Evolutionary conservation across 2,888 invertebrate genomes (phyloP).

Genomic region (Strigamia crassipes): DNA sequence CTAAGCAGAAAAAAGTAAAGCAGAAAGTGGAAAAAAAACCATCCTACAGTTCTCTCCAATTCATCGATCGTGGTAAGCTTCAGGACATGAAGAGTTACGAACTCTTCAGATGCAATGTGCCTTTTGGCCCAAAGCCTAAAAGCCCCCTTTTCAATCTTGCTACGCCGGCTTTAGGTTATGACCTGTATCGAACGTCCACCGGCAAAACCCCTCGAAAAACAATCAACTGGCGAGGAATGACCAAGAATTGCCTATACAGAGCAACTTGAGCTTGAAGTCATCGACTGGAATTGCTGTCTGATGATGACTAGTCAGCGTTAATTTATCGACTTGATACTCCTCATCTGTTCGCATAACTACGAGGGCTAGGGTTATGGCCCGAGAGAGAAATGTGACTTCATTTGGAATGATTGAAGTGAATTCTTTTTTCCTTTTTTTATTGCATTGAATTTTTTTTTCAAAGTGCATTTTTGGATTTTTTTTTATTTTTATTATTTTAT

Average conservation of each 20-base stretch:
- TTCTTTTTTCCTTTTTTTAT: not conserved
- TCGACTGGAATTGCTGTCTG: not conserved
- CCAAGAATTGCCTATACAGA: not conserved
- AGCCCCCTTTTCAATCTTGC: slow-evolving; percentile 26
- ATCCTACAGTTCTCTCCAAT: not conserved
- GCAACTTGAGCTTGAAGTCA: not conserved
- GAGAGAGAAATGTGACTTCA: not conserved
- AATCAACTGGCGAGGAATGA: slow-evolving; percentile 6
- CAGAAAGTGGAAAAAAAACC: not conserved
- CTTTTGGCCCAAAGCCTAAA: slow-evolving; percentile 28
- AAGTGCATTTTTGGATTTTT: no score
- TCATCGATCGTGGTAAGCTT: slow-evolving; percentile 13
- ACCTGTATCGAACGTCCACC: not conserved
- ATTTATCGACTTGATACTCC: not conserved
- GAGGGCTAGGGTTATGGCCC: not conserved
- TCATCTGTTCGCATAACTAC: not conserved
- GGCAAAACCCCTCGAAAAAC: not conserved
- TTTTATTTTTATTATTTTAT: no score
- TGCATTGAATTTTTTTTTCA: not conserved
- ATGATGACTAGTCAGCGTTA: not conserved
- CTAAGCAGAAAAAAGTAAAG: not conserved
- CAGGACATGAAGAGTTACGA: slow-evolving; percentile 18
- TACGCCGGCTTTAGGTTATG: not conserved
- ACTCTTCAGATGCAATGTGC: slow-evolving; percentile 12
- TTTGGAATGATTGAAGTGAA: not conserved